Base-by-base conservation (phyloP, 2,797 vertebrate genomes). In the Malurus splendens region DNA sequence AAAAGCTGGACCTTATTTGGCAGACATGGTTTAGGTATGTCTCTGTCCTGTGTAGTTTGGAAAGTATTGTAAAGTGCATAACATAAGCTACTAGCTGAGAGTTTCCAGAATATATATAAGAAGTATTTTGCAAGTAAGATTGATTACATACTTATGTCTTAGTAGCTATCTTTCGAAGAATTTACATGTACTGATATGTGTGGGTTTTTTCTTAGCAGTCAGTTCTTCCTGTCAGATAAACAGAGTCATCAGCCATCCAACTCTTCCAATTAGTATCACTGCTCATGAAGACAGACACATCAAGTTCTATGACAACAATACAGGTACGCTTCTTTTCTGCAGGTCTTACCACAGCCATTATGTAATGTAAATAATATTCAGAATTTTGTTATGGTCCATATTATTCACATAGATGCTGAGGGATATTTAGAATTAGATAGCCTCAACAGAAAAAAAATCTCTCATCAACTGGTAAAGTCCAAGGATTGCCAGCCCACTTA, bases 261-360 rank as follows among this genome's bases (percentile, higher is more conserved):
- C 99, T 68, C 98, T 99, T 91, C 99, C 99, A 55, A 98, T 99
- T 96, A 99, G 98, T 95, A 99, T 99, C 93, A 99, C 99, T 19
- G 99, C 99, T 36, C 98, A 99, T 92, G 99, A 99, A 96, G 98
- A 99, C 93, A 97, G 99, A 86, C 98, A 99, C 95, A 99, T 99
- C 95, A 99, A 99, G 90, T 99, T 99, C 97, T 99, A 98, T 3
- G 99, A 99, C 97, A 99, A 99, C 95, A 99, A 98, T 95, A 99
- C 98, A 82, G 98, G 98, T 98, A 96, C 12, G 83, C 30, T 36
- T 82, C 45, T 61, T 84, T 73, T 65, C 77, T 48, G 44, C n/a
- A 42, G 64, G 27, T 30, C 22, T 38, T 64, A 57, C 52, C 39
- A 14, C 55, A 70, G 56, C 14, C 9, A 19, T 12, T 80, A 13